Evolutionary conservation across 2,797 vertebrate species (phyloP).

Genomic region (Cyprinella venusta): DNA sequence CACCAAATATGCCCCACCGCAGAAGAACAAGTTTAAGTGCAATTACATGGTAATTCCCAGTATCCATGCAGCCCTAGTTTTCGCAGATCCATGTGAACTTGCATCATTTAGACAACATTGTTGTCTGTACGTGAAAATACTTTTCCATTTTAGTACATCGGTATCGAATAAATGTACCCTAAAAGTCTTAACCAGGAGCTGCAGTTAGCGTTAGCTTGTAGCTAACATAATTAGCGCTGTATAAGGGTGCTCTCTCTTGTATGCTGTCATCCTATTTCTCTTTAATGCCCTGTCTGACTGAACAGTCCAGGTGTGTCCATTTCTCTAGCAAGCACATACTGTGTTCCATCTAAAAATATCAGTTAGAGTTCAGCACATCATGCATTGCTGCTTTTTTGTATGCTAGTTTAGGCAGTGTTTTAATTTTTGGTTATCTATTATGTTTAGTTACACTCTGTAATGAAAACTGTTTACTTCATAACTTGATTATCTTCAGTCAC

Average conservation of each 20-base stretch:
- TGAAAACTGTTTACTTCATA: background rate
- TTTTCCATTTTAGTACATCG: background rate
- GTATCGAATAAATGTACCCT: background rate
- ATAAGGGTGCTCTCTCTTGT: background rate
- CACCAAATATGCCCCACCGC: too few species aligned
- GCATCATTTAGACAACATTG: background rate
- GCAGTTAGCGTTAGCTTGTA: background rate
- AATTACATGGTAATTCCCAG: too few species aligned
- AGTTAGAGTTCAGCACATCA: constrained; percentile 30
- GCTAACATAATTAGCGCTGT: background rate
- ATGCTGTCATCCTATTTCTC: constrained; percentile 18
- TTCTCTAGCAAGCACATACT: constrained; percentile 44
- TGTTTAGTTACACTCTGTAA: background rate
- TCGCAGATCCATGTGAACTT: background rate
- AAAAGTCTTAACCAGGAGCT: background rate
- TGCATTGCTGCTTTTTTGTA: background rate
- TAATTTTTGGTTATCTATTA: constrained; percentile 21
- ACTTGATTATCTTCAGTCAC: background rate
- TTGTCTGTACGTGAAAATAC: background rate
- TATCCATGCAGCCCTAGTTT: background rate
- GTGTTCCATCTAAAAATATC: constrained; percentile 67
- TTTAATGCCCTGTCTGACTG: constrained; percentile 54
- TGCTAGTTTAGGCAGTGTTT: constrained; percentile 23
- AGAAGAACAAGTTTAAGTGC: too few species aligned
- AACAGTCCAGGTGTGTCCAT: constrained; percentile 53